Percentiles rank a stretch among this genome's conserved stretches.
These are phyloP conservation scores for Dicyrtomina minuta DNA, from an alignment of 2,888 invertebrate species.

Conservation along the genomic window DNA sequence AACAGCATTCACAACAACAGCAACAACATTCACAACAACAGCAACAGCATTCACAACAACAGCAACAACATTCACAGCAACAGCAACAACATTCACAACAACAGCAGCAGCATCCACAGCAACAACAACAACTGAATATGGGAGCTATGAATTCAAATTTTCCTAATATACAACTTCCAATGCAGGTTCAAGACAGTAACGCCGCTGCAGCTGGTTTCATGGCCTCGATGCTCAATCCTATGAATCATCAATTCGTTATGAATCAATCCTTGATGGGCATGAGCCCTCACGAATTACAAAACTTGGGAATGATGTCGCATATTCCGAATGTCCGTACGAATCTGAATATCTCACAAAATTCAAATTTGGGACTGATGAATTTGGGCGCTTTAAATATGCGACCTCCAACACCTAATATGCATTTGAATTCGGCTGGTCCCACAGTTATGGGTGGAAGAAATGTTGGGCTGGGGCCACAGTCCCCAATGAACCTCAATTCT, in stretches of 20 bases:
- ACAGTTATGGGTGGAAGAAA: too few species aligned
- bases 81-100: conserved; percentile 3
- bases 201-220: too few species aligned
- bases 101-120: not conserved
- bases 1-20: not conserved
- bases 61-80: not conserved
- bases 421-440: not conserved
- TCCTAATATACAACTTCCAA: too few species aligned
- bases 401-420: not conserved
- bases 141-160: not conserved
- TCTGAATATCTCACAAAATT: conserved; percentile 1
- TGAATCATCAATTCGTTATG: too few species aligned
- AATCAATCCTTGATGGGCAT: too few species aligned
- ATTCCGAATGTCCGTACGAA: not conserved
- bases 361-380: conserved; percentile 1
- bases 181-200: too few species aligned
- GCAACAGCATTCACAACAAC: not conserved
- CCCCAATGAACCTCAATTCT: conserved; percentile 2
- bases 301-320: conserved; percentile 6
- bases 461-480: conserved; percentile 4
- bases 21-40: too few species aligned
- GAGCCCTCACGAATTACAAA: not conserved
- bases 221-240: too few species aligned
- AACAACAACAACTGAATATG: conserved; percentile 2
- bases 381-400: not conserved